Evolutionary conservation across 2,888 invertebrate species (phyloP).

Genomic region (Ryuthela nishihirai): DNA sequence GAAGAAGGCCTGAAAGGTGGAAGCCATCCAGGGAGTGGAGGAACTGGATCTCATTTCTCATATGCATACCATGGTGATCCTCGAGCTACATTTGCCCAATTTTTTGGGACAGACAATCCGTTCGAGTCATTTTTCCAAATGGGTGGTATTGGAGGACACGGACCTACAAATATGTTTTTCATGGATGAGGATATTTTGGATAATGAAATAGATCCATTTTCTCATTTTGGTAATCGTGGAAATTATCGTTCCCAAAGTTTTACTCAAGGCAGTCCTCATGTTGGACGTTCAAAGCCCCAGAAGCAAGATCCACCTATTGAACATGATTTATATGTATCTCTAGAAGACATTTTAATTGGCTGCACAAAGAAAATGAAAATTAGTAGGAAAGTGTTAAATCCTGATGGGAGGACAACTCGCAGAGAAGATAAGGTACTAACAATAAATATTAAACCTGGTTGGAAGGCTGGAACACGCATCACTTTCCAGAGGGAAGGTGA

Average conservation of each 20-base stretch:
- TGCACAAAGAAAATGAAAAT: conserved; percentile 99
- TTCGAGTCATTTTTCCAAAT: conserved; percentile 81
- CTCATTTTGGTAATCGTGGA: conserved; percentile 69
- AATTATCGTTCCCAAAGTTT: conserved; percentile 43
- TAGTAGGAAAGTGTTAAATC: conserved; percentile 64
- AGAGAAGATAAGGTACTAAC: conserved; percentile 85
- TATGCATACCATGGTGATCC: conserved; percentile 95
- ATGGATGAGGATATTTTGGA: conserved; percentile 63
- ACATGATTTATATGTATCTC: conserved; percentile 83
- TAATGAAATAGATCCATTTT: conserved; percentile 66
- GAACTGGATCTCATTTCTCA: conserved; percentile 59
- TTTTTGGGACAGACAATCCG: conserved; percentile 94
- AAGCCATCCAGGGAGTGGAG: conserved; percentile 55
- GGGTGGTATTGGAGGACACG: conserved; percentile 52
- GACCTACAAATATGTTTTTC: conserved; percentile 42
- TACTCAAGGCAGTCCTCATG: conserved; percentile 34
- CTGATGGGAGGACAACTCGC: conserved; percentile 70
- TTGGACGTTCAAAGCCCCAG: conserved; percentile 25
- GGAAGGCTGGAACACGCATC: conserved; percentile 97
- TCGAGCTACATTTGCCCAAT: conserved; percentile 92
- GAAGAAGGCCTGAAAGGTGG: conserved; percentile 72
- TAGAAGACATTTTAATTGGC: conserved; percentile 91
- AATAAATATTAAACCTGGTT: conserved; percentile 92
- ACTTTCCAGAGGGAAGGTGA: conserved; percentile 97
- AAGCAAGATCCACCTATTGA: conserved; percentile 83